These are phyloP conservation scores for Sphyrna mokarran DNA, from an alignment of 2,113 vertebrate genomes.

Conservation along the genomic window DNA sequence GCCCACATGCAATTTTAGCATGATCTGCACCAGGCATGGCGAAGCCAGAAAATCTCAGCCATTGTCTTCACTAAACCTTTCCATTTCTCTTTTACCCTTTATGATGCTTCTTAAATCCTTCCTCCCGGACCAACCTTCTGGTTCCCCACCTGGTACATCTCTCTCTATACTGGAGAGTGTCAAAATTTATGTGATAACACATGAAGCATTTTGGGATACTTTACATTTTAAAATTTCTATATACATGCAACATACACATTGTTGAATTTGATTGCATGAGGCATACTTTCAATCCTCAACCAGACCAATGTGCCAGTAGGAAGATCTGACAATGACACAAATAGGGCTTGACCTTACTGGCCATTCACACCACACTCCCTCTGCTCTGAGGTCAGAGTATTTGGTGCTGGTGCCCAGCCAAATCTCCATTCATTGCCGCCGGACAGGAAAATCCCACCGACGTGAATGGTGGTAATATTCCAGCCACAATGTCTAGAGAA, in stretches of 20 bases:
- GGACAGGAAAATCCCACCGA: too few relatives aligned
- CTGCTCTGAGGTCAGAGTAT: too few relatives aligned
- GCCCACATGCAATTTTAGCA: too few relatives aligned
- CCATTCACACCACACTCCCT: too few relatives aligned
- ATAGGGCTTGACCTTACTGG: too few relatives aligned
- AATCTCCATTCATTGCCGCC: too few relatives aligned
- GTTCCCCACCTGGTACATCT: background rate
- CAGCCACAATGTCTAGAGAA: background rate
- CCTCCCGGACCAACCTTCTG: background rate
- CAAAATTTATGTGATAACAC: background rate
- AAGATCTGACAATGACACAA: background rate
- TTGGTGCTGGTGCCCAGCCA: too few relatives aligned
- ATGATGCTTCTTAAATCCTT: background rate
- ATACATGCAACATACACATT: background rate
- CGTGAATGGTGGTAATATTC: too few relatives aligned
- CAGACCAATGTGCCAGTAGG: background rate
- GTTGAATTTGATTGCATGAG: background rate
- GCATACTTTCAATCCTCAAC: background rate
- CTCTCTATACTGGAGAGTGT: background rate
- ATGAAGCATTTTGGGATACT: background rate
- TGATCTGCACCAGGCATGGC: too few relatives aligned
- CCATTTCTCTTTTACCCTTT: background rate
- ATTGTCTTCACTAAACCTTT: background rate
- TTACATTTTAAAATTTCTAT: too few relatives aligned
- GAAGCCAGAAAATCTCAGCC: too few relatives aligned